A percentile compares a stretch with the other conserved stretches of the same genome.
Conservation (phyloP, 2,888 invertebrate species). For the Oscheius sp. region DNA sequence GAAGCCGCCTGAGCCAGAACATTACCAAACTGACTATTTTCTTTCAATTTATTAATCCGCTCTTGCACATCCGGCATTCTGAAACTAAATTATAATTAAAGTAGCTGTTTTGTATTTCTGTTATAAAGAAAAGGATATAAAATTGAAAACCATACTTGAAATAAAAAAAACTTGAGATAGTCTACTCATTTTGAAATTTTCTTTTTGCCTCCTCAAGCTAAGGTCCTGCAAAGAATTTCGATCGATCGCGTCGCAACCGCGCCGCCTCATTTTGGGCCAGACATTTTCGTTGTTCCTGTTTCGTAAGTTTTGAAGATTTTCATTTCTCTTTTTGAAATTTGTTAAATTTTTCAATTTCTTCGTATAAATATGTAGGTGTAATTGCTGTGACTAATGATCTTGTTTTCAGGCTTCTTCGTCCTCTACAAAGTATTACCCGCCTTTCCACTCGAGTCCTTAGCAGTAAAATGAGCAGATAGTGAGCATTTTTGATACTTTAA, state of each 20-base stretch:
- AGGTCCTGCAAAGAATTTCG: neutral
- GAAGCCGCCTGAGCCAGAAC: neutral
- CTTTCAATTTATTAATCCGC: neutral
- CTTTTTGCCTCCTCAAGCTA: neutral
- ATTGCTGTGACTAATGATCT: neutral
- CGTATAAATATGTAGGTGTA: conserved; percentile 1
- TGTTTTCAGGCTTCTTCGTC: conserved; percentile 5
- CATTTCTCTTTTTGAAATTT: neutral
- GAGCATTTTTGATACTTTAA: neutral
- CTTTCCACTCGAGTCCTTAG: neutral
- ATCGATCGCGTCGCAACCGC: neutral
- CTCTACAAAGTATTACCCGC: conserved; percentile 6
- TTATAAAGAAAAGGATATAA: neutral
- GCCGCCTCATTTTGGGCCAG: neutral
- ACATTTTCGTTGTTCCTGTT: too few species aligned
- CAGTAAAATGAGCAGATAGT: conserved; percentile 23
- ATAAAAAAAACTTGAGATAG: neutral
- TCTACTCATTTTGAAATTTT: neutral
- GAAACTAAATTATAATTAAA: neutral
- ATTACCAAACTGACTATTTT: neutral
- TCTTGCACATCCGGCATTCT: neutral
- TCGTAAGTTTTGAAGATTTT: neutral
- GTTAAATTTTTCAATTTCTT: neutral
- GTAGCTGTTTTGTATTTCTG: neutral
- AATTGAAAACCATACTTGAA: neutral